Evolutionary conservation across 2,113 vertebrate species (phyloP).

Genomic region (Myrmecophaga tridactyla): DNA sequence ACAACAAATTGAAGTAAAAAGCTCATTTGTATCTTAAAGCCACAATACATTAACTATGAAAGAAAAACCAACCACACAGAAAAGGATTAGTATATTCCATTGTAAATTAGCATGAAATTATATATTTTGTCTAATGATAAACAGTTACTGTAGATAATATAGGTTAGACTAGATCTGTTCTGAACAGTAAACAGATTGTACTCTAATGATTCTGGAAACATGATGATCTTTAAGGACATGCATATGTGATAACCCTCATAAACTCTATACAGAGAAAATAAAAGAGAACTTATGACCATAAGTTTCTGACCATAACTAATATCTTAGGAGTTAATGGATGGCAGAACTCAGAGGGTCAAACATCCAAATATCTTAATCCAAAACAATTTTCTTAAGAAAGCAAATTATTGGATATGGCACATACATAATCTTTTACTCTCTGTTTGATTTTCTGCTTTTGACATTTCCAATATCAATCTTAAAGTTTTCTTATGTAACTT

Average conservation of each 20-base stretch:
- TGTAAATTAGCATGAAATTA: background rate
- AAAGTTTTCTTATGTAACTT: background rate
- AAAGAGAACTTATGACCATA: conserved; percentile 6
- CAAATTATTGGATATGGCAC: background rate
- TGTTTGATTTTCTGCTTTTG: background rate
- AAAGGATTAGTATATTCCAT: background rate
- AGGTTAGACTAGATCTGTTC: background rate
- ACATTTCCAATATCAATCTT: background rate
- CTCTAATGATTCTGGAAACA: background rate
- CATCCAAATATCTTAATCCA: background rate
- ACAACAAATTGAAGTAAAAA: background rate
- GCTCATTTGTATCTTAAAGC: conserved; percentile 37
- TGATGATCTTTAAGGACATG: background rate
- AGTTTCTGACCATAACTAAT: conserved; percentile 20
- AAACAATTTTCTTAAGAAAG: conserved; percentile 14
- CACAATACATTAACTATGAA: background rate
- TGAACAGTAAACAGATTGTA: conserved; percentile 25
- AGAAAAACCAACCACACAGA: background rate
- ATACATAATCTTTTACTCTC: background rate
- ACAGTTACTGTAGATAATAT: background rate
- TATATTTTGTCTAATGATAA: background rate
- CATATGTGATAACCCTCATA: background rate
- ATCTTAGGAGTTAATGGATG: background rate
- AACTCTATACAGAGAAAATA: background rate
- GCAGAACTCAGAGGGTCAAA: background rate